These are phyloP conservation scores for Acanthochromis polyacanthus DNA, from an alignment of 2,113 vertebrate species.

Conservation along the genomic window DNA sequence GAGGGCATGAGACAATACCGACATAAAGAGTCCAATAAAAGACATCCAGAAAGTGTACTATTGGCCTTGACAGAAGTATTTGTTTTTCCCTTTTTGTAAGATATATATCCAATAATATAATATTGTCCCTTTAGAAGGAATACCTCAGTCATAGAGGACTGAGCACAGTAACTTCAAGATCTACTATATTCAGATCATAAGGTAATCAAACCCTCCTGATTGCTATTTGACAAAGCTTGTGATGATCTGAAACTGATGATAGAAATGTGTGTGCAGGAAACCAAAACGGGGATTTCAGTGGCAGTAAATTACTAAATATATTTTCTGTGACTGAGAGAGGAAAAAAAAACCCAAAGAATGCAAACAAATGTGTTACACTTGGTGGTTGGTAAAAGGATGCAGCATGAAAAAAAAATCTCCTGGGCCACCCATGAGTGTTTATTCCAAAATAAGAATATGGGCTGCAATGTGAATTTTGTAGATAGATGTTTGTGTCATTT, in stretches of 20 bases:
- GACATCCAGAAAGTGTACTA: not conserved
- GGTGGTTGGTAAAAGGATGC: not conserved
- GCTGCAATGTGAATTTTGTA: not conserved
- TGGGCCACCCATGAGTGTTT: not conserved
- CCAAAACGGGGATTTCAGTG: not conserved
- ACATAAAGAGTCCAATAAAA: no score
- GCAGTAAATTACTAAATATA: not conserved
- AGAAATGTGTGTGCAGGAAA: slow-evolving; percentile 4
- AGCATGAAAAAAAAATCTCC: not conserved
- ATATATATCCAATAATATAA: not conserved
- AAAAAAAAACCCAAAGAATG: not conserved
- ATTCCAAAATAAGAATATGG: not conserved
- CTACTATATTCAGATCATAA: not conserved
- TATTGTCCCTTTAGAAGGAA: not conserved
- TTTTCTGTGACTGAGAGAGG: not conserved
- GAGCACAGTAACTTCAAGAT: not conserved
- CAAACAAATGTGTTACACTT: not conserved
- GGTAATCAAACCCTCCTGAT: slow-evolving; percentile 1
- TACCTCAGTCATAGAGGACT: not conserved
- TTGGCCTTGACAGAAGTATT: not conserved
- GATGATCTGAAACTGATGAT: slow-evolving; percentile 7
- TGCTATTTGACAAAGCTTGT: slow-evolving; percentile 1
- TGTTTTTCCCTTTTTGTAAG: slow-evolving; percentile 4
- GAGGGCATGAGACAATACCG: not conserved
- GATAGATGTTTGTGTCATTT: not conserved